Percentiles rank a stretch among this genome's conserved stretches.
phyloP scores from a whole-genome alignment of 2,888 invertebrate species.

The Lysandra coridon region DNA sequence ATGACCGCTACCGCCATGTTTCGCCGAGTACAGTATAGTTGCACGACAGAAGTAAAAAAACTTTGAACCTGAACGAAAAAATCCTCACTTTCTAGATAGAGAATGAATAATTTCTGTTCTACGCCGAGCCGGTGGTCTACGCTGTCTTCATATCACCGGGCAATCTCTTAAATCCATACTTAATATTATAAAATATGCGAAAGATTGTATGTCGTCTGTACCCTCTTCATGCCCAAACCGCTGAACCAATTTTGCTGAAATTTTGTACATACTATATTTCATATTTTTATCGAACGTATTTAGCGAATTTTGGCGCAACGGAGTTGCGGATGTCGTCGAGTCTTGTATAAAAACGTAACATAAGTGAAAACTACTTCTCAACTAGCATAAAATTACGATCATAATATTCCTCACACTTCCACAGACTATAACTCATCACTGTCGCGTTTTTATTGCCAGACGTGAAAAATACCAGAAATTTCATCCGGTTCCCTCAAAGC shows the following conservation, averaged over 20 bases:
- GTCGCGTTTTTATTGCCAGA: slow-evolving; percentile 76
- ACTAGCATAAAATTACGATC: slow-evolving; percentile 61
- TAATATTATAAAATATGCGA: no score
- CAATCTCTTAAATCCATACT: no score
- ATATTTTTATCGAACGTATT: no score
- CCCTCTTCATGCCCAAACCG: not conserved
- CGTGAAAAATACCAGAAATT: slow-evolving; percentile 80
- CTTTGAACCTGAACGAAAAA: no score
- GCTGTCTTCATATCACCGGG: no score
- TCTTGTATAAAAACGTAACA: not conserved
- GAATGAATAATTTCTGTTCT: no score
- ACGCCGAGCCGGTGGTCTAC: no score
- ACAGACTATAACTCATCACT: slow-evolving; percentile 74
- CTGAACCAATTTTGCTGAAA: not conserved
- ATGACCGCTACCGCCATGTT: no score
- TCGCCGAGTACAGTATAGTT: no score
- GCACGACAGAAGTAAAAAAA: no score
- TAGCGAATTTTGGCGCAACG: not conserved
- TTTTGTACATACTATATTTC: not conserved
- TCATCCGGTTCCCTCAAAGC: slow-evolving; percentile 75
- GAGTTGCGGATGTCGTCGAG: not conserved
- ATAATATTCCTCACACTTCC: slow-evolving; percentile 70
- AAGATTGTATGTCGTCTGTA: not conserved
- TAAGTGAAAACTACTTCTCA: not conserved
- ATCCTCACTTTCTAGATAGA: no score